Evolutionary conservation across 2,888 invertebrate genomes (phyloP), one percentile per base, ranked within the genome.

Genomic region (Mythimna albipuncta): DNA sequence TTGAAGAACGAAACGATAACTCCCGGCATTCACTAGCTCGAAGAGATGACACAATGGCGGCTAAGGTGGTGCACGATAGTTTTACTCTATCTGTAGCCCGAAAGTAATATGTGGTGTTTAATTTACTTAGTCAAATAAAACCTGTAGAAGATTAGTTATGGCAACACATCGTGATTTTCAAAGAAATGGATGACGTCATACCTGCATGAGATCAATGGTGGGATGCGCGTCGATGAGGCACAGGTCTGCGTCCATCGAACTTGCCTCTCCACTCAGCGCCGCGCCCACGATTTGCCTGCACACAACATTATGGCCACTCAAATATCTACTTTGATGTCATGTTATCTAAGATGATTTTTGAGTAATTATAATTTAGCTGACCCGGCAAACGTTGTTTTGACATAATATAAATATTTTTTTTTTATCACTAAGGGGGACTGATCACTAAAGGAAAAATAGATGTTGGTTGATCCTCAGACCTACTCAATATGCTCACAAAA

Each of bases 161-260:
- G 44, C 11, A 44, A 44, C 44, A 41, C 41, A 21, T 50, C 11
- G 11, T 16, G n/a, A 10, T 2, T 26, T 38, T 6, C 10, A 41
- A 54, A 41, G 21, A 9, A 52, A 26, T 11, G 10, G 6, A n/a
- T 26, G 35, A 10, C 19, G n/a, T 21, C 61, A 58, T 86, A 96
- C 96, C 95, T 95, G 96, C 92, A 95, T 94, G 80, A 96, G 93
- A 87, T 95, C 95, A 69, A 94, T 93, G 35, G 94, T 94, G 71
- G 95, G 94, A 70, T 95, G 94, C 52, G 93, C 89, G 83, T 94
- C 93, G 73, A 94, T 91, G 73, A 95, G 90, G 41, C 91, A 90
- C 44, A 92, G 82, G 35, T 91, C 93, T 2, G 89, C 82, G 77
- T 91, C 91, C 41, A 91, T 86, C 59, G 88, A 74, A 32, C 75